Evolutionary conservation across 1,140 invertebrate genomes (phyloP).

Genomic region (Ceratitis capitata): DNA sequence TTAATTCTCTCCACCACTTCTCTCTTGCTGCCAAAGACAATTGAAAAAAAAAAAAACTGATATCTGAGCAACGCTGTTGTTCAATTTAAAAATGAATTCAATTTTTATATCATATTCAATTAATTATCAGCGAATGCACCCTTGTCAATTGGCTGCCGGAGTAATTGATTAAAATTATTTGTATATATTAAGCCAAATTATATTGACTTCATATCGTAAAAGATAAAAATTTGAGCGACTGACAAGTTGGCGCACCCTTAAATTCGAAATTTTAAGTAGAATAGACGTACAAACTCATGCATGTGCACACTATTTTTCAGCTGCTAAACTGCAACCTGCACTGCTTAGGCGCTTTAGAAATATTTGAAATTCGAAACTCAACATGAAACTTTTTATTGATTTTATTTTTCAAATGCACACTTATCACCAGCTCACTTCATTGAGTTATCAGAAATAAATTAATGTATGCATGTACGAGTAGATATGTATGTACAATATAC

Average conservation of each 20-base stretch:
- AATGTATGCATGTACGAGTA: not conserved
- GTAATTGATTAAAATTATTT: slow-evolving; percentile 20
- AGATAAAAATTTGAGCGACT: not conserved
- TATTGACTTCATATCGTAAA: not conserved
- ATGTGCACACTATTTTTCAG: not conserved
- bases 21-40: not conserved
- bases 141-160: not conserved
- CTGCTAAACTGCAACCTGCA: not conserved
- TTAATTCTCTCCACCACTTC: not conserved
- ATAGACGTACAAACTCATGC: not conserved
- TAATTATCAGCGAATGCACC: not conserved
- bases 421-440: not conserved
- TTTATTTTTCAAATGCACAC: not conserved
- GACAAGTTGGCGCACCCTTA: slow-evolving; percentile 2
- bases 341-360: too few species aligned
- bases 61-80: not conserved
- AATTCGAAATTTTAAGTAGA: not conserved
- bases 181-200: not conserved
- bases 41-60: not conserved
- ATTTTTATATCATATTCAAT: not conserved
- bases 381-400: not conserved
- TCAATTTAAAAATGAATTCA: not conserved
- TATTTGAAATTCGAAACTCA: not conserved
- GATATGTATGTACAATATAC: not conserved
- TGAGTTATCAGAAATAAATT: not conserved